phyloP scores from a whole-genome alignment of 2,888 invertebrate genomes.

The Vesta saturnalis region DNA sequence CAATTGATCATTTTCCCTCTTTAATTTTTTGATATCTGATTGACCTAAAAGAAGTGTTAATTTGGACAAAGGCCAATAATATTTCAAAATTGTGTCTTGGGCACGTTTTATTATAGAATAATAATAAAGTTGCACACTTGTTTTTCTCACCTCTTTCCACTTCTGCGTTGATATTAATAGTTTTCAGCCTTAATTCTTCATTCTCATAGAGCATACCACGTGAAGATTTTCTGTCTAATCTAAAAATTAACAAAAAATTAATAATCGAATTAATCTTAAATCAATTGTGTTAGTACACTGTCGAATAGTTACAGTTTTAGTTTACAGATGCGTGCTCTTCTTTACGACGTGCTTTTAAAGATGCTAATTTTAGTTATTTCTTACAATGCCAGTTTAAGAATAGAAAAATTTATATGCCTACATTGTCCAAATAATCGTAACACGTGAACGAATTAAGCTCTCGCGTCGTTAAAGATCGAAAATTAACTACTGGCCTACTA shows the following conservation, averaged over 20 bases:
- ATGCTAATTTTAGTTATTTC: constrained; percentile 3
- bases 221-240: constrained; percentile 90
- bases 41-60: constrained; percentile 69
- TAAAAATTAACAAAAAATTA: constrained; percentile 55
- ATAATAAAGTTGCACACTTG: background rate
- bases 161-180: constrained; percentile 92
- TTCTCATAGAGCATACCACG: constrained; percentile 95
- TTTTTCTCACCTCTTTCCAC: constrained; percentile 80
- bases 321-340: constrained; percentile 3
- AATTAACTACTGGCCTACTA: too few relatives aligned
- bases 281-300: background rate
- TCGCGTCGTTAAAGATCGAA: too few relatives aligned
- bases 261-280: too few relatives aligned
- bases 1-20: constrained; percentile 87
- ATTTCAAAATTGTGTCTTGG: too few relatives aligned
- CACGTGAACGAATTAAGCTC: too few relatives aligned
- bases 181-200: constrained; percentile 87
- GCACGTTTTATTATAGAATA: background rate
- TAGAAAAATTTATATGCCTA: background rate
- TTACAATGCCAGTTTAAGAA: background rate
- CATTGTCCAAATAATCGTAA: background rate
- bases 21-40: constrained; percentile 87
- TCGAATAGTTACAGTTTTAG: background rate
- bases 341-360: constrained; percentile 5
- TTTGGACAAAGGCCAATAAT: background rate